Base-by-base conservation (phyloP, 2,888 invertebrate species). In the Bombylius discolor region DNA sequence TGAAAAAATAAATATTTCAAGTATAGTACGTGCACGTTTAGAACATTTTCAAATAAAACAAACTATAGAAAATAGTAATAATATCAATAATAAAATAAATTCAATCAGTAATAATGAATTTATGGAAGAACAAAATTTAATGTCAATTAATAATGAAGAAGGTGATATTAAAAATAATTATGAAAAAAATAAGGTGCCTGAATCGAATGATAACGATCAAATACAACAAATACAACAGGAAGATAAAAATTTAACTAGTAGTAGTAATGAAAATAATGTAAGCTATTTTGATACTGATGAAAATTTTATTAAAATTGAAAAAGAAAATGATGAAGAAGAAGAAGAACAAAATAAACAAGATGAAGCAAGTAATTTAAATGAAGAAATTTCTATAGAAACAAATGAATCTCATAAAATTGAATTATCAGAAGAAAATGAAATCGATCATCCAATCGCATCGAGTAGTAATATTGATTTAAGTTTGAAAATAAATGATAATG, bases 1-100 rank as follows among this genome's bases (percentile, higher is more conserved):
- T 54, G 46, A 54, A 46, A 45, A 50, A 34, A n/a, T 14, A 52
- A 64, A 66, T 61, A 63, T 63, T 56, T 60, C 65, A 59, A 67
- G 64, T 65, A 65, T 67, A 64, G 67, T 66, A 62, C 65, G 65
- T 63, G 65, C 65, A 62, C 66, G 67, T 62, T 64, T 68, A 63
- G 65, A 67, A 64, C 67, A 67, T 65, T 66, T 67, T 62, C 67
- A 68, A 64, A 65, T 62, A 64, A 64, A 23, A 23, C 56, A 60
- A 33, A 42, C 47, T 56, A 54, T 47, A 33, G 51, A 54, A 52
- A 50, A 52, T 51, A 54, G 57, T 45, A 42, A 34, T 50, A 53
- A 52, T 47, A 49, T 23, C 54, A 54, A 54, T 51, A 56, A 53
- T 58, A 59, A 58, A 50, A 36, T 48, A 56, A 56, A 42, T 50